Percentiles rank a stretch among this genome's conserved stretches.
Conservation (phyloP, 2,888 invertebrate species). For the Megamerina dolium region DNA sequence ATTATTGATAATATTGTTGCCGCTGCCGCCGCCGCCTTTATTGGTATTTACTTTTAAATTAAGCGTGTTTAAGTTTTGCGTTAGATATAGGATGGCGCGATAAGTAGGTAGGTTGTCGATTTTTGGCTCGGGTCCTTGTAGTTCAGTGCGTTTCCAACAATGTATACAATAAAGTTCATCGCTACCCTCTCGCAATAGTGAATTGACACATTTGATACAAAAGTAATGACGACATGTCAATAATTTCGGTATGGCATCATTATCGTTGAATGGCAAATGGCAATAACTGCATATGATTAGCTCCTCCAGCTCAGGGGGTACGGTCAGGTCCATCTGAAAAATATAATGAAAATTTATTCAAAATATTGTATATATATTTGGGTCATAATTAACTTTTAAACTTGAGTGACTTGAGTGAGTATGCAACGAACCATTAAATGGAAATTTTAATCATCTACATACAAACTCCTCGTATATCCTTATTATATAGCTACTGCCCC, state of each 20-base stretch:
- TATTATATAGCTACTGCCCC: no score
- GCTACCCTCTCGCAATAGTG: conserved; percentile 60
- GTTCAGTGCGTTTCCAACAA: conserved; percentile 68
- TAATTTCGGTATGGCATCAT: conserved; percentile 66
- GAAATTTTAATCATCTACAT: no score
- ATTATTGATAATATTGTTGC: conserved; percentile 1
- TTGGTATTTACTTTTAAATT: conserved; percentile 50
- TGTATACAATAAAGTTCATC: conserved; percentile 67
- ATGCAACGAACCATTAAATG: no score
- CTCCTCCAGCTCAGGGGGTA: conserved; percentile 66
- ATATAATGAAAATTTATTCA: background rate
- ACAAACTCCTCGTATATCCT: no score
- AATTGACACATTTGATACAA: conserved; percentile 68
- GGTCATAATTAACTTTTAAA: no score
- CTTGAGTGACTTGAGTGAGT: no score
- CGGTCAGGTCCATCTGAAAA: conserved; percentile 55
- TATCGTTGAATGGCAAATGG: conserved; percentile 68
- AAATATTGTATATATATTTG: background rate
- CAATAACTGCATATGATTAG: conserved; percentile 69
- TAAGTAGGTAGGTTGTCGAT: conserved; percentile 65
- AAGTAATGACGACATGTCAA: conserved; percentile 72
- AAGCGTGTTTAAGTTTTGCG: conserved; percentile 57
- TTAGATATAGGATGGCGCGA: conserved; percentile 60
- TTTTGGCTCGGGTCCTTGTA: conserved; percentile 58
- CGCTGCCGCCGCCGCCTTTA: conserved; percentile 1